Evolutionary conservation across 2,113 vertebrate species (phyloP).

Genomic region (Anguilla rostrata): DNA sequence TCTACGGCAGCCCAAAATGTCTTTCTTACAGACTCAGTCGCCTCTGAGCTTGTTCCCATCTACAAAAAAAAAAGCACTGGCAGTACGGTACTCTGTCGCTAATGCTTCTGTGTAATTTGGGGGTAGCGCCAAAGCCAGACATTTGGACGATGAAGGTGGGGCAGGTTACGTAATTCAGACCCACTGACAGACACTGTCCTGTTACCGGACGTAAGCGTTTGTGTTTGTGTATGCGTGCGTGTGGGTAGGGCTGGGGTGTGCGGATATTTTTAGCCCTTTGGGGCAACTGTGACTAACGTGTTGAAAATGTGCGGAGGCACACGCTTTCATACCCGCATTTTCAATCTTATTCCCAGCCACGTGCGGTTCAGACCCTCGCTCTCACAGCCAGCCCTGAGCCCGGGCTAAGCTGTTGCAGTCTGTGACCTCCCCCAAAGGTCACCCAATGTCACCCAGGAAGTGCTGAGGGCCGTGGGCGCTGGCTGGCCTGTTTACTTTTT

Average conservation of each 20-base stretch:
- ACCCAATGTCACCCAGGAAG: slow-evolving; percentile 46
- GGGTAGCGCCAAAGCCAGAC: too few species aligned
- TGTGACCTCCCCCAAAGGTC: slow-evolving; percentile 25
- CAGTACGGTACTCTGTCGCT: too few species aligned
- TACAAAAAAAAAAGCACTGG: too few species aligned
- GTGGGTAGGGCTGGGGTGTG: neutral
- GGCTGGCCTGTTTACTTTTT: slow-evolving; percentile 34
- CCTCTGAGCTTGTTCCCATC: too few species aligned
- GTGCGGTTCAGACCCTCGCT: neutral
- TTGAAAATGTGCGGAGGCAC: too few species aligned
- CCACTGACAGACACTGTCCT: neutral
- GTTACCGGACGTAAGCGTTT: neutral
- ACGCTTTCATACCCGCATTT: neutral
- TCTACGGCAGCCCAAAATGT: too few species aligned
- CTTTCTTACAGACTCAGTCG: too few species aligned
- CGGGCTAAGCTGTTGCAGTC: neutral
- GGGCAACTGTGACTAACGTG: neutral
- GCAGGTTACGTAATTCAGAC: neutral
- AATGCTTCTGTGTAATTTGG: too few species aligned
- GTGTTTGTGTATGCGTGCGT: neutral
- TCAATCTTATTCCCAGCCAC: neutral
- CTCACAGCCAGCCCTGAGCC: neutral
- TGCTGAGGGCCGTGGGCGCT: slow-evolving; percentile 2
- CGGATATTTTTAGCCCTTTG: neutral
- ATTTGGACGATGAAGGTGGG: neutral